Evolutionary conservation across 2,113 vertebrate species (phyloP).

Genomic region (Alethe diademata): DNA sequence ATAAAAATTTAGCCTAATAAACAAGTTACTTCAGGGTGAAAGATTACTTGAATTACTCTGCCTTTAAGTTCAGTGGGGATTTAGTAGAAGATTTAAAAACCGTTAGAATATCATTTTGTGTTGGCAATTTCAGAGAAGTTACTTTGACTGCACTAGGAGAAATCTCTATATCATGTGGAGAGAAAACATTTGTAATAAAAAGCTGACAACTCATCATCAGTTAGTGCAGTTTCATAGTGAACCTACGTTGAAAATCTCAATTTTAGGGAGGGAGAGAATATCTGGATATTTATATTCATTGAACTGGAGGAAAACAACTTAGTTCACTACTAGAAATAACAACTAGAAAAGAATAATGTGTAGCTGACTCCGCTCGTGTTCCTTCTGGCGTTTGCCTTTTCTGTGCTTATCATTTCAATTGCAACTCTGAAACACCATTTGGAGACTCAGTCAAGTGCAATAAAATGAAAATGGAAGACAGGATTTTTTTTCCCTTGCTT

Average conservation of each 20-base stretch:
- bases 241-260: neutral
- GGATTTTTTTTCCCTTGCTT: neutral
- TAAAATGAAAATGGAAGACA: constrained; percentile 46
- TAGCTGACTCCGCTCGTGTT: neutral
- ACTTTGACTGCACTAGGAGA: neutral
- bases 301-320: neutral
- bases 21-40: constrained; percentile 11
- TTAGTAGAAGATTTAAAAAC: neutral
- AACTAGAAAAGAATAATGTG: constrained; percentile 8
- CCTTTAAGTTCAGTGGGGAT: neutral
- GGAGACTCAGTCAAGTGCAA: constrained; percentile 23
- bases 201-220: neutral
- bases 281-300: constrained; percentile 18
- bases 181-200: neutral
- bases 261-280: neutral
- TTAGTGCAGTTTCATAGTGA: neutral
- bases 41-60: neutral
- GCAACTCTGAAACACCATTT: constrained; percentile 43
- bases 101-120: neutral
- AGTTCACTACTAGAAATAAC: constrained; percentile 34
- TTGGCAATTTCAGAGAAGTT: neutral
- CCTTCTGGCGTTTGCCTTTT: neutral
- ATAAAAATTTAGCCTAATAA: neutral
- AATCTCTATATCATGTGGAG: neutral
- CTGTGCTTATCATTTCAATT: constrained; percentile 16